Evolutionary conservation across 2,113 vertebrate species (phyloP).

Genomic region (Plestiodon gilberti): DNA sequence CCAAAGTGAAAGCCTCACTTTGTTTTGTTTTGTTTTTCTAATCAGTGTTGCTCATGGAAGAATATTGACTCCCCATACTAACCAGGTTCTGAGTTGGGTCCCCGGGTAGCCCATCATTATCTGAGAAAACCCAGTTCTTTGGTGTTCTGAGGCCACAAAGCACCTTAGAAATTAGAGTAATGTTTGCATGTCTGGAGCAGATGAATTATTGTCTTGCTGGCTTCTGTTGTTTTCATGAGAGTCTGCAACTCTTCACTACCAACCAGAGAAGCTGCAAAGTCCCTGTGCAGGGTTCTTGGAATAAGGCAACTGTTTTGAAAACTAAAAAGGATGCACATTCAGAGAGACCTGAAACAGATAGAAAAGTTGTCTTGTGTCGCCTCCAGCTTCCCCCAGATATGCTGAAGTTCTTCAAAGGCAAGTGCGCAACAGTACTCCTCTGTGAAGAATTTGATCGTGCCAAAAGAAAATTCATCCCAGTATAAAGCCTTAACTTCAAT

Average conservation of each 20-base stretch:
- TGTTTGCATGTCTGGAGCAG: constrained; percentile 47
- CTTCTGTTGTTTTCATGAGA: constrained; percentile 62
- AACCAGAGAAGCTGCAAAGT: constrained; percentile 26
- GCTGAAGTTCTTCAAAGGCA: constrained; percentile 35
- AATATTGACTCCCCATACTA: constrained; percentile 41
- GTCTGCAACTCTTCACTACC: constrained; percentile 50
- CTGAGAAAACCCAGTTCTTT: constrained; percentile 48
- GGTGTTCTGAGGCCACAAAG: constrained; percentile 15
- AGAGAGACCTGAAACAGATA: constrained; percentile 31
- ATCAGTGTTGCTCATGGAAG: constrained; percentile 3
- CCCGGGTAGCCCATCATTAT: constrained; percentile 16
- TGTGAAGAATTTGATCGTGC: not conserved
- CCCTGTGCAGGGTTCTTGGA: constrained; percentile 27
- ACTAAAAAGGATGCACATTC: constrained; percentile 34
- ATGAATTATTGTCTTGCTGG: constrained; percentile 59
- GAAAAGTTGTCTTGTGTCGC: constrained; percentile 22
- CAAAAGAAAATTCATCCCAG: not conserved
- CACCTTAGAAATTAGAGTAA: constrained; percentile 39
- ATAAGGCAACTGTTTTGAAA: constrained; percentile 30
- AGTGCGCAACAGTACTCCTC: not conserved
- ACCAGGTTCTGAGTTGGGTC: constrained; percentile 33
- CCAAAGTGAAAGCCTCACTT: not conserved
- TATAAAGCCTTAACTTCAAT: not conserved
- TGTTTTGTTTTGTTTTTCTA: not conserved
- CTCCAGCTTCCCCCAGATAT: constrained; percentile 26